Base-by-base conservation (phyloP, 2,113 vertebrate species). In the Sardina pilchardus region DNA sequence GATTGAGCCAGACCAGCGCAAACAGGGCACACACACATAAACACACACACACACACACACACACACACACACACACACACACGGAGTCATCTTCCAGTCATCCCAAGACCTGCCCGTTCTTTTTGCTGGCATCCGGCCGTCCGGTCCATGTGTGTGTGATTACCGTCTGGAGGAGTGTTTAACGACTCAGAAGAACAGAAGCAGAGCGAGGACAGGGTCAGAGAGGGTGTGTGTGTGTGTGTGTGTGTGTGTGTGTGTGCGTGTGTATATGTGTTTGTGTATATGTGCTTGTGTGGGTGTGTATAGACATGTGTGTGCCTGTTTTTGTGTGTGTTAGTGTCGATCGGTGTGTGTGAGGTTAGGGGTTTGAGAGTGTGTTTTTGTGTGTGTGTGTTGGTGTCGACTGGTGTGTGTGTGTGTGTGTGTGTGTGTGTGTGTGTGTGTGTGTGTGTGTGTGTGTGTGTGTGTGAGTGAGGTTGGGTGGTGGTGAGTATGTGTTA, bases 111-210 rank as follows among this genome's bases (percentile, higher is more conserved):
- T 36, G 34, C 1, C 26, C 10, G 14, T 34, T 75, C 67, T 36
- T 75, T 34, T 36, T 36, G 26, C 67, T 91, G 92, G 89, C 90
- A 87, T 30, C 45, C 87, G 78, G 83, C 87, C 88, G 81, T 82
- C 86, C 83, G 85, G 39, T 85, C 84, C 93, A 93, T 91, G 88
- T 93, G 93, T 87, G 87, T 90, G 88, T 90, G 87, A 93, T 94
- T 93, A 94, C 85, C 56, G 75, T 9, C 17, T 56, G 88, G 85
- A 87, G 88, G 84, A 85, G 90, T 47, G 4, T 88, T 91, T 86
- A 85, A 86, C 88, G 30, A 75, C 67, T 9, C 30, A 75, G 26
- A 75, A 3, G 26, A 26, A 71, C 63, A 34, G 7, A 71, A 10
- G 26, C 63, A 71, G 30, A 43, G 24, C 4, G 50, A 19, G 50